phyloP scores from a whole-genome alignment of 2,113 vertebrate genomes.

The Antennarius striatus region DNA sequence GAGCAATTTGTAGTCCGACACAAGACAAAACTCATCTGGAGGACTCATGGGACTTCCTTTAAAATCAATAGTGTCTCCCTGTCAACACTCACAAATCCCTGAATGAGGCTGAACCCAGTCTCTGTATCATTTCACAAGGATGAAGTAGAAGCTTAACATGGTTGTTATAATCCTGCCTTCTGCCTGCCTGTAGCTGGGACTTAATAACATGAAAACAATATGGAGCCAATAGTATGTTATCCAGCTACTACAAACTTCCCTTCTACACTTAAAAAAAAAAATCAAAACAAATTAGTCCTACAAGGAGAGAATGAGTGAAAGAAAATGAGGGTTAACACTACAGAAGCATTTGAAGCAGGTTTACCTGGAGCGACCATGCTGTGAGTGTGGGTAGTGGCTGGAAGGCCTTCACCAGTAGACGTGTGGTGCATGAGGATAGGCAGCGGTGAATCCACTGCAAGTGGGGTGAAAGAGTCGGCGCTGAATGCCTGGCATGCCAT shows the following conservation, averaged over 20 bases:
- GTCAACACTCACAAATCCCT: neutral
- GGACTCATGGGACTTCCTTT: neutral
- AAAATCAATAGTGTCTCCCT: neutral
- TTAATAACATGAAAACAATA: no score
- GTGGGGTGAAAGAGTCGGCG: constrained; percentile 85
- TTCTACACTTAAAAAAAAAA: no score
- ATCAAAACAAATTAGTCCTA: neutral
- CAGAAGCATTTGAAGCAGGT: neutral
- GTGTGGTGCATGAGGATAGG: constrained; percentile 95
- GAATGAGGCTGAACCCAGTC: no score
- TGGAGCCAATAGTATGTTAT: no score
- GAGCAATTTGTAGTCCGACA: neutral
- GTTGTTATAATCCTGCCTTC: neutral
- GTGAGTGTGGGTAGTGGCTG: constrained; percentile 86
- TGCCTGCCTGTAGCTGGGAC: no score
- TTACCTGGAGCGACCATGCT: constrained; percentile 96
- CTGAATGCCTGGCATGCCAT: constrained; percentile 94
- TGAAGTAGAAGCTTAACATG: neutral
- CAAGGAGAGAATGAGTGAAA: neutral
- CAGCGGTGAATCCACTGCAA: constrained; percentile 87
- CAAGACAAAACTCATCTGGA: constrained; percentile 1
- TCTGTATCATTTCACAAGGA: neutral
- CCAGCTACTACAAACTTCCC: no score
- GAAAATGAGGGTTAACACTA: neutral
- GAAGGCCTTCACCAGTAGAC: constrained; percentile 87